Evolutionary conservation across 2,888 invertebrate species (phyloP).

Genomic region (Cryptosula pallasiana): DNA sequence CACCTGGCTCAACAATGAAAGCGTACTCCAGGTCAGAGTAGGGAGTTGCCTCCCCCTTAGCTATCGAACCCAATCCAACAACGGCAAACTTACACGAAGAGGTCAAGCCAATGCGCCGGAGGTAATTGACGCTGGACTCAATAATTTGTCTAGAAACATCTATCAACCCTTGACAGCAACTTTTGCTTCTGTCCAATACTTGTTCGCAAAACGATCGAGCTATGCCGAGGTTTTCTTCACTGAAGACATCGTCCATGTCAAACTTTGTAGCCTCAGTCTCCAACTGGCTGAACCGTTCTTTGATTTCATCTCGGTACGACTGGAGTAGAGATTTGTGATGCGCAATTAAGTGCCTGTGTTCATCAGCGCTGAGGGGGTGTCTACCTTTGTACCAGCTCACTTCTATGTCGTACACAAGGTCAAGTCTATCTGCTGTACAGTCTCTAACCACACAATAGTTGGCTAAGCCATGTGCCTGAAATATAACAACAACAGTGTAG

Average conservation of each 20-base stretch:
- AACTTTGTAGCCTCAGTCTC: neutral
- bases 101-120: neutral
- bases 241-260: neutral
- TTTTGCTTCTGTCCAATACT: neutral
- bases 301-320: neutral
- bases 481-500: no score
- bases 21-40: constrained; percentile 20
- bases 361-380: neutral
- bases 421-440: neutral
- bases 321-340: neutral
- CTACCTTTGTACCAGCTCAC: neutral
- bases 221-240: neutral
- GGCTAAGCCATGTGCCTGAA: constrained; percentile 8
- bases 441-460: neutral
- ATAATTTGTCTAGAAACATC: neutral
- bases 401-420: constrained; percentile 4
- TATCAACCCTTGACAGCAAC: neutral
- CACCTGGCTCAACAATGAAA: neutral
- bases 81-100: neutral
- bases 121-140: neutral
- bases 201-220: neutral
- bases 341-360: neutral
- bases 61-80: neutral
- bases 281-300: neutral
- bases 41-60: neutral